Base-by-base conservation (phyloP, 2,113 vertebrate genomes). In the Electrona antarctica region DNA sequence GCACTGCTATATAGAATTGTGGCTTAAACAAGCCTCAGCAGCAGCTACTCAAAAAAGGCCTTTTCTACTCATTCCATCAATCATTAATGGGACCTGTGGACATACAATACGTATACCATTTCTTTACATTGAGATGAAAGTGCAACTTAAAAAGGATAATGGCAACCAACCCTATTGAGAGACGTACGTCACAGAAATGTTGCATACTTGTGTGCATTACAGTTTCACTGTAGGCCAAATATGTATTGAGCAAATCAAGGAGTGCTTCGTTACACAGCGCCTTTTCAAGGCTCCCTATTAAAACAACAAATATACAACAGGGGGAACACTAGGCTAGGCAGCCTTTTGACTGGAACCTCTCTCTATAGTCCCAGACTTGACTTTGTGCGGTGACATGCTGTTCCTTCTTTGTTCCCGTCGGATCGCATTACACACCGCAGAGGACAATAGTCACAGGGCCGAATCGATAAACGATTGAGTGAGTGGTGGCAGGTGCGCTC, bases 41-140 rank as follows among this genome's bases (percentile, higher is more conserved):
- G 69, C 62, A 41, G 5, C 33, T 6, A 41, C 33, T 41, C 3
- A 41, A 41, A 41, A 41, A 41, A 41, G 55, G 46, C 48, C 55
- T 56, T 46, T 66, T 46, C 60, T 64, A 15, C n/a, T 14, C 61
- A 15, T 45, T 76, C 41, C 1, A 76, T 88, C 64, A 81, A 88
- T 83, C 64, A 91, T 90, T 90, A 15, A 83, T 46, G 3, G 3
- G 2, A 51, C 41, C 67, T 46, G 55, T 46, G 3, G 7, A 64
- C 81, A 74, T 74, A 86, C 69, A 72, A 3, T 4, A 64, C 81
- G 72, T 73, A 86, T 73, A 72, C 12, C 57, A 67, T 72, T 67
- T 82, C 63, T 78, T 63, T 59, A 47, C 45, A 54, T 15, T 10
- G 33, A 0, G n/a, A 63, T 49, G 69, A 41, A 59, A 48, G 49